A percentile compares a stretch with the other conserved stretches of the same genome.
phyloP scores from a whole-genome alignment of 2,888 invertebrate genomes.

The Latrodectus elegans region DNA sequence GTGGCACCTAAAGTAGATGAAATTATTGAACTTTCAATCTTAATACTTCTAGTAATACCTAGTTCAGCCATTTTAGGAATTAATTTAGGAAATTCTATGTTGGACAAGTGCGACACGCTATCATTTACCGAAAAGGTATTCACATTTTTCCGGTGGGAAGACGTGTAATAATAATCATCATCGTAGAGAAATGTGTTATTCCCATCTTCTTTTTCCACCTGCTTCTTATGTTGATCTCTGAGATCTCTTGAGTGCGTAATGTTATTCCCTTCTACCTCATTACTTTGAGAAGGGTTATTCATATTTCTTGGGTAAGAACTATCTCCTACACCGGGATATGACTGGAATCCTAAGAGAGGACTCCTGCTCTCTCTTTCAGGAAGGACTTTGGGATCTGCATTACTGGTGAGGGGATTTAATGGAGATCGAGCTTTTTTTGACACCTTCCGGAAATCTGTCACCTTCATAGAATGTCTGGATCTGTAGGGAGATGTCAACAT shows the following conservation, averaged over 20 bases:
- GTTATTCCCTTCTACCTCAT: slow-evolving; percentile 17
- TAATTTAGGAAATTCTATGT: slow-evolving; percentile 19
- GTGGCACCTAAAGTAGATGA: no score
- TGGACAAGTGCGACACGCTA: slow-evolving; percentile 16
- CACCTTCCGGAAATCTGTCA: slow-evolving; percentile 15
- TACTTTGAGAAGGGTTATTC: slow-evolving; percentile 25
- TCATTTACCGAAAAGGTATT: slow-evolving; percentile 18
- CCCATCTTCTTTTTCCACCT: slow-evolving; percentile 30
- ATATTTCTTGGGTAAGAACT: slow-evolving; percentile 30
- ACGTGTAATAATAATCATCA: slow-evolving; percentile 45
- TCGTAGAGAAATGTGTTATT: slow-evolving; percentile 28
- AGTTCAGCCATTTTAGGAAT: not conserved
- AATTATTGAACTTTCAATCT: not conserved
- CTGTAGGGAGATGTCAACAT: slow-evolving; percentile 4
- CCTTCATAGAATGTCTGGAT: not conserved
- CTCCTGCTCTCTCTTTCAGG: slow-evolving; percentile 14
- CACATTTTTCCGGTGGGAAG: slow-evolving; percentile 12
- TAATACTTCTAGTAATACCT: not conserved
- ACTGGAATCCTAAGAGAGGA: not conserved
- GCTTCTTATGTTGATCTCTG: slow-evolving; percentile 20
- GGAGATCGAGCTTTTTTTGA: slow-evolving; percentile 2
- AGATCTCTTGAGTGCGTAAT: slow-evolving; percentile 12
- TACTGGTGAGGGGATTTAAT: slow-evolving; percentile 9
- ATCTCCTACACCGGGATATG: not conserved
- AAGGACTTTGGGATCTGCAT: slow-evolving; percentile 15